A percentile compares a stretch with the other conserved stretches of the same genome.
phyloP scores from a whole-genome alignment of 1,140 invertebrate genomes.

The Drosophila lini region DNA sequence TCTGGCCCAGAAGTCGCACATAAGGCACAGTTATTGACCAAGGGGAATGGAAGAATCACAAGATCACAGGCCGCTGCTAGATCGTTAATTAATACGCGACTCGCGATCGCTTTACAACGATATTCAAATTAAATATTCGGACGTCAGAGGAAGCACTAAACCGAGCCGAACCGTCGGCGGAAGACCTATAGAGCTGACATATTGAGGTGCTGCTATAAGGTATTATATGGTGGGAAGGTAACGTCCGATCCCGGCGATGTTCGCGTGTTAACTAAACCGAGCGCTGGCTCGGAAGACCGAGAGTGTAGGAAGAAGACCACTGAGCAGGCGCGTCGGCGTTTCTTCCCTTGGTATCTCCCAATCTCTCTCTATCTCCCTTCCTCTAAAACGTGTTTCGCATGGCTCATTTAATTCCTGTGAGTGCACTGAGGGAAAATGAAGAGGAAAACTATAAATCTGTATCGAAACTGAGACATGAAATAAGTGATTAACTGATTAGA shows the following conservation, averaged over 20 bases:
- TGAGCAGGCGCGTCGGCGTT: constrained; percentile 43
- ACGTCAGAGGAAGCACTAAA: constrained; percentile 58
- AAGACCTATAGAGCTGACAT: constrained; percentile 8
- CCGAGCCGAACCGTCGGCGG: constrained; percentile 17
- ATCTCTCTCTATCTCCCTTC: not conserved
- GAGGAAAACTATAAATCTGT: rapidly evolving
- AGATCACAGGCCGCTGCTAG: constrained; percentile 27
- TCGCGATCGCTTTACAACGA: constrained; percentile 37
- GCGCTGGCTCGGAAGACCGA: constrained; percentile 21
- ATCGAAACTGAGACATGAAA: not conserved
- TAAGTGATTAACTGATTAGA: no score
- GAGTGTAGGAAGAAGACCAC: constrained; percentile 30
- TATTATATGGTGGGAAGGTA: constrained; percentile 30
- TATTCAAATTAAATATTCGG: constrained; percentile 61
- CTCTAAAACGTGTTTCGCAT: constrained; percentile 69
- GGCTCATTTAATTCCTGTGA: constrained; percentile 30
- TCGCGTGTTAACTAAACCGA: constrained; percentile 80
- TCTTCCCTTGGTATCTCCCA: not conserved
- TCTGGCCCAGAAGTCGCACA: constrained; percentile 11
- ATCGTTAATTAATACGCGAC: constrained; percentile 33
- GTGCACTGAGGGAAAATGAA: constrained; percentile 5
- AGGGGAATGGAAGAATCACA: constrained; percentile 47
- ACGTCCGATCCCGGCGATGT: constrained; percentile 65
- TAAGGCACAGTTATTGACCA: constrained; percentile 51
- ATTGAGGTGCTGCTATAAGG: not conserved